Conservation (phyloP, 2,797 vertebrate genomes). For the Benthosema pterotum region DNA sequence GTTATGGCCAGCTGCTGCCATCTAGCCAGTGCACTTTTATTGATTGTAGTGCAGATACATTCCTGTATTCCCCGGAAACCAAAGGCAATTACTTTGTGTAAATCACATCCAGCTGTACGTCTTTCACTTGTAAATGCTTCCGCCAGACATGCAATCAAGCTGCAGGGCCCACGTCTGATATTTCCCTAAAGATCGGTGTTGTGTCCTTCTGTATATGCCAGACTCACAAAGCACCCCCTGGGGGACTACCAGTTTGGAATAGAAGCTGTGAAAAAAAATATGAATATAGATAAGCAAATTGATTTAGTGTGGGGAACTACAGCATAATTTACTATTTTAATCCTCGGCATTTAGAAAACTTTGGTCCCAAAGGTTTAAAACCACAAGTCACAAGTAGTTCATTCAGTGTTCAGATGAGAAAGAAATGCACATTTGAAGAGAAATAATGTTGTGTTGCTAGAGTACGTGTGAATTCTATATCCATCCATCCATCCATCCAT, state of each 20-base stretch:
- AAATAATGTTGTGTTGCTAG: conserved; percentile 11
- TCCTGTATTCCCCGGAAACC: conserved; percentile 73
- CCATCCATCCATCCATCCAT: no score
- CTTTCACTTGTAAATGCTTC: conserved; percentile 67
- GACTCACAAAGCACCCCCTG: conserved; percentile 55
- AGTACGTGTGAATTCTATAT: conserved; percentile 8
- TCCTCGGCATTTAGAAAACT: conserved; percentile 44
- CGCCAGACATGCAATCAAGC: conserved; percentile 59
- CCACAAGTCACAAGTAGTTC: conserved; percentile 31
- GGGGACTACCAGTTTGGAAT: conserved; percentile 51
- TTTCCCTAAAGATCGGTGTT: conserved; percentile 63
- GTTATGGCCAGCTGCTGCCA: conserved; percentile 64
- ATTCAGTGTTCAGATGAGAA: conserved; percentile 45
- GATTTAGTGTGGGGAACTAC: conserved; percentile 47
- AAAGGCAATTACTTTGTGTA: conserved; percentile 73
- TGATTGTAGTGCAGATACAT: conserved; percentile 73
- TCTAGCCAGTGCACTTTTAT: conserved; percentile 67
- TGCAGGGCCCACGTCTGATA: conserved; percentile 57
- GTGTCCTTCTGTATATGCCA: conserved; percentile 45
- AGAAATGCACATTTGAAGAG: conserved; percentile 26
- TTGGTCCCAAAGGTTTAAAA: conserved; percentile 41
- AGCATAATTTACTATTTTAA: conserved; percentile 46
- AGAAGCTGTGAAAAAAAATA: conserved; percentile 45
- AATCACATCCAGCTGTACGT: conserved; percentile 70
- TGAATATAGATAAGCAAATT: conserved; percentile 60